Evolutionary conservation across 1,140 invertebrate genomes (phyloP), one percentile per base, ranked within the genome.

Genomic region (Charaxes varanes): DNA sequence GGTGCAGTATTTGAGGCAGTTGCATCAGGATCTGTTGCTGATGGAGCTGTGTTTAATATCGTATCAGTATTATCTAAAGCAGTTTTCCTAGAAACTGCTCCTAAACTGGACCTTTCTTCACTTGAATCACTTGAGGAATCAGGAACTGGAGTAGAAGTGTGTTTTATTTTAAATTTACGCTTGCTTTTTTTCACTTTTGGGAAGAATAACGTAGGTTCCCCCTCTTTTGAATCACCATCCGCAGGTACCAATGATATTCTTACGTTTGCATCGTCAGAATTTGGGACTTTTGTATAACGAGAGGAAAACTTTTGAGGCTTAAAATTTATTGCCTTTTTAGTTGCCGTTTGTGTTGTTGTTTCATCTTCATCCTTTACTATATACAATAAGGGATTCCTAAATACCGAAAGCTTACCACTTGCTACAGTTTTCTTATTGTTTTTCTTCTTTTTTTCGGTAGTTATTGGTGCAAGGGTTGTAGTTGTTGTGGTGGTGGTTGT

Each of bases 201-300:
- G 37, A 73, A 82, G 49, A 76, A 82, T 5, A 70, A 32, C 2
- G 71, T 68, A 0, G 74, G 72, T 40, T 78, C 71, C 0, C 59
- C 71, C 41, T 66, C 62, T 49, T 67, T 73, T 0, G 42, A 47
- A 3, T 66, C 56, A 10, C 35, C 30, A 2, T 66, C 54, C 16
- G 56, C 44, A 4, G 73, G 71, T 1, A 74, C 64, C 47, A 81
- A 41, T 4, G 73, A 78, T 60, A 81, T 74, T 10, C 67, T 57
- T 2, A 65, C 60, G 32, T 34, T 58, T 7, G 63, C 59, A 8
- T 70, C 45, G 1, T 51, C 28, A 1, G 44, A 7, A 6, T 44
- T 34, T 4, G 49, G 26, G 11, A 48, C 15, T 8, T 34, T 53
- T 37, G 53, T 46, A 19, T 50, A 56, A 27, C 26, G 34, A 0